Base-by-base conservation (phyloP, 1,140 invertebrate species). In the Mylabris phalerata region DNA sequence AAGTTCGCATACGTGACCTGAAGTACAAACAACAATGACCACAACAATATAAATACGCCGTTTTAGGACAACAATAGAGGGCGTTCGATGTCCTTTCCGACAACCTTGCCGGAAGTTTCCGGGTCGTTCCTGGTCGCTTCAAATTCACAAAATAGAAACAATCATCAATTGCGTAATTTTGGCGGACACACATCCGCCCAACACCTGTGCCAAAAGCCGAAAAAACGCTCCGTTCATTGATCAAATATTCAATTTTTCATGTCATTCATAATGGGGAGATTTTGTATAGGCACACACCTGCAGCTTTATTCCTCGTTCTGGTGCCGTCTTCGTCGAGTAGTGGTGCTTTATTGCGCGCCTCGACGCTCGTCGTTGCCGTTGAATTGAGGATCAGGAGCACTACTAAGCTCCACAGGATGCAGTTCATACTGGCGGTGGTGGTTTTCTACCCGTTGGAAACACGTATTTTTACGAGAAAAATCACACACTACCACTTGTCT, bases 261-360 rank as follows among this genome's bases (percentile, higher is more conserved):
- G 4, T 32, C 32, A 32, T 32, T 32, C 32, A 32, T 32, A 32
- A 32, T 32, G 0, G 32, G 32, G 7, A 2, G 4, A 7, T 32
- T 32, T 32, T 7, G 1, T 19, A 13, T 13, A n/a, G n/a, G n/a
- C n/a, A 59, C 65, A 56, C 58, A 71, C 69, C 69, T 49, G 69
- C 69, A 19, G 67, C 64, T 55, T 68, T 71, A 51, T 69, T 69
- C 52, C 63, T 66, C 11, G 64, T 63, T 44, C 59, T 63, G 48
- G 51, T 54, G 43, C 52, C 59, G 11, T 68, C 64, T 9, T 71
- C 69, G 46, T 64, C 59, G 9, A 71, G 62, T 5, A 32, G 32
- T 4, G 69, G 69, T 32, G 66, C 50, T 52, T 65, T 69, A 60
- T 60, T 67, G 55, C 69, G 67, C 25, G 60, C 64, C 32, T 51